Conservation (phyloP, 2,797 vertebrate species). For the Chaetodon trifasciatus region DNA sequence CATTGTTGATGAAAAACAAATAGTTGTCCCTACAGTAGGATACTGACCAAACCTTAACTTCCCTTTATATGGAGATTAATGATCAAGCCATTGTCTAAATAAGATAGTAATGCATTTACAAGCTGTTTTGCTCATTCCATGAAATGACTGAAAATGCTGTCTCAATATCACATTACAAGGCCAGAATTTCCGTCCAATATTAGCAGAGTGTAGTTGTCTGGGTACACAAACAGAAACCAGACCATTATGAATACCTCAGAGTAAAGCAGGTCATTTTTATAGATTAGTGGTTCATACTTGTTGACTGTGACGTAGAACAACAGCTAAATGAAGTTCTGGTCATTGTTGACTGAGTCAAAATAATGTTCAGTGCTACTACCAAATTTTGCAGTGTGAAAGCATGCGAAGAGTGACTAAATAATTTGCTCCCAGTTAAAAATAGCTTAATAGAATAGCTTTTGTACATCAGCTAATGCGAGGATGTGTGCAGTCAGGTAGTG, state of each 20-base stretch:
- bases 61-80: neutral
- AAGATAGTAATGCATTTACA: neutral
- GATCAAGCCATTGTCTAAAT: neutral
- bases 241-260: neutral
- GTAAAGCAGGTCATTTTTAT: neutral
- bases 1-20: slow-evolving; percentile 4
- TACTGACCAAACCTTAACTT: neutral
- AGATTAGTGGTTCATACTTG: neutral
- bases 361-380: neutral
- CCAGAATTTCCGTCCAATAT: slow-evolving; percentile 15
- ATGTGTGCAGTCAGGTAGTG: neutral
- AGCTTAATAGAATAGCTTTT: neutral
- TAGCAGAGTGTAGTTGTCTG: neutral
- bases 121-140: neutral
- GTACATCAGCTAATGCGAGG: neutral
- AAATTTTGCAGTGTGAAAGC: neutral
- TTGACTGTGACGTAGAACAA: neutral
- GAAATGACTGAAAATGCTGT: neutral
- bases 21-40: neutral
- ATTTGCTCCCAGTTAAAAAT: neutral
- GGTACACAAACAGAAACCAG: neutral
- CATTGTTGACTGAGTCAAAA: neutral
- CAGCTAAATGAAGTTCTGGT: neutral
- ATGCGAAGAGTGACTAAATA: neutral
- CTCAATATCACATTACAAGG: neutral